Conservation (phyloP, 30 jellyfish, hydroid and myxozoan genomes). For the Aurelia sp. region DNA sequence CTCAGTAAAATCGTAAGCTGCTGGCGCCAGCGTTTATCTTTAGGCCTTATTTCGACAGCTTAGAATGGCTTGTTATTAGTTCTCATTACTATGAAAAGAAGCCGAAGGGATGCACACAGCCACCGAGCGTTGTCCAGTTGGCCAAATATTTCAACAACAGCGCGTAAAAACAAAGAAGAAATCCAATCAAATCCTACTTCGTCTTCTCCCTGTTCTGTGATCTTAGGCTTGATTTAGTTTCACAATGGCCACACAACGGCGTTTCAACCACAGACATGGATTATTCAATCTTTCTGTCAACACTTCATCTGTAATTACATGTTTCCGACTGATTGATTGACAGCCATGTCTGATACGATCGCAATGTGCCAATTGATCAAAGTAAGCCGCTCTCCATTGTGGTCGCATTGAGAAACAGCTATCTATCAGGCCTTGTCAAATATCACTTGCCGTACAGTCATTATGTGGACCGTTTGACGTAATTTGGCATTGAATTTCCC, state of each 20-base stretch:
- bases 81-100: slow-evolving; percentile 76
- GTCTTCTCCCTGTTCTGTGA: background rate
- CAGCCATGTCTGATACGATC: slow-evolving; percentile 72
- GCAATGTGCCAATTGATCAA: slow-evolving; percentile 85
- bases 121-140: slow-evolving; percentile 76
- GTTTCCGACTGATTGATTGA: slow-evolving; percentile 91
- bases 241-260: slow-evolving; percentile 85
- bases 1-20: slow-evolving; percentile 44
- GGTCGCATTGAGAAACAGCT: slow-evolving; percentile 28
- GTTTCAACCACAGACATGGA: slow-evolving; percentile 77
- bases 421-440: slow-evolving; percentile 57
- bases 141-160: slow-evolving; percentile 78
- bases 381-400: slow-evolving; percentile 64
- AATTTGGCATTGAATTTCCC: slow-evolving; percentile 28
- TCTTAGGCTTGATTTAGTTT: slow-evolving; percentile 41
- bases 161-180: slow-evolving; percentile 65
- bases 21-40: slow-evolving; percentile 83
- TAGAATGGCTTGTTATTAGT: slow-evolving; percentile 73
- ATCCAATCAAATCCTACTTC: slow-evolving; percentile 74
- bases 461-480: slow-evolving; percentile 36
- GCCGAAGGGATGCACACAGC: slow-evolving; percentile 73
- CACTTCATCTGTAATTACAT: slow-evolving; percentile 89
- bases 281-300: slow-evolving; percentile 92
- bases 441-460: slow-evolving; percentile 26
- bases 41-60: slow-evolving; percentile 81